phyloP scores from a whole-genome alignment of 2,797 vertebrate genomes.

The Urocyon cinereoargenteus region DNA sequence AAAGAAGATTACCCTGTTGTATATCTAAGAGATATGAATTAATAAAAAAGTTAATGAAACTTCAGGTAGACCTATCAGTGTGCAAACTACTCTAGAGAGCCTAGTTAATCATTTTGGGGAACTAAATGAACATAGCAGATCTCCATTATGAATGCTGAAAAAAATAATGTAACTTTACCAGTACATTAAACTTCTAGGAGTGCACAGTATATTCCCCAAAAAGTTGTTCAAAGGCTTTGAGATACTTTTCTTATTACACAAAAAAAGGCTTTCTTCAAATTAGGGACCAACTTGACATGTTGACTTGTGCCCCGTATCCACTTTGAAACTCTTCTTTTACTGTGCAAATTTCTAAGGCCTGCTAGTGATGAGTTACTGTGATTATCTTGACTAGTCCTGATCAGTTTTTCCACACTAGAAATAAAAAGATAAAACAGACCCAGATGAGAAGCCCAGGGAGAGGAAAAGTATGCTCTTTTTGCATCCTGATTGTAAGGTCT shows the following conservation, averaged over 20 bases:
- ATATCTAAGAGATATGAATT: slow-evolving; percentile 64
- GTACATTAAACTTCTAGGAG: slow-evolving; percentile 42
- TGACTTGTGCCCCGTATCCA: neutral
- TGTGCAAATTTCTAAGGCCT: neutral
- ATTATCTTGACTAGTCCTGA: neutral
- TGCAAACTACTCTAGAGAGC: slow-evolving; percentile 46
- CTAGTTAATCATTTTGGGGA: slow-evolving; percentile 56
- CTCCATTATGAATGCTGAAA: slow-evolving; percentile 53
- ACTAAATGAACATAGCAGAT: slow-evolving; percentile 53
- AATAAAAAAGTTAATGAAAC: slow-evolving; percentile 76
- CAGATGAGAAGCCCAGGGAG: slow-evolving; percentile 51
- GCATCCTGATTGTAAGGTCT: neutral
- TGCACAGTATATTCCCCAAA: neutral
- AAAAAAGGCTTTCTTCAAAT: neutral
- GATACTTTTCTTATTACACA: neutral
- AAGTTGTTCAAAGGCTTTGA: slow-evolving; percentile 22
- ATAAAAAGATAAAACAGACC: slow-evolving; percentile 45
- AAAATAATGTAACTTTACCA: slow-evolving; percentile 44
- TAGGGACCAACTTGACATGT: neutral
- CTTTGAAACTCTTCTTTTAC: neutral
- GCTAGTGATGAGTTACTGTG: neutral
- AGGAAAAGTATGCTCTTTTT: neutral
- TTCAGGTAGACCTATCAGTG: slow-evolving; percentile 49
- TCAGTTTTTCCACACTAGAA: neutral
- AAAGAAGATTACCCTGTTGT: slow-evolving; percentile 56